Percentiles rank a stretch among this genome's conserved stretches.
Conservation (phyloP, 2,888 invertebrate genomes). For the Lagria hirta region DNA sequence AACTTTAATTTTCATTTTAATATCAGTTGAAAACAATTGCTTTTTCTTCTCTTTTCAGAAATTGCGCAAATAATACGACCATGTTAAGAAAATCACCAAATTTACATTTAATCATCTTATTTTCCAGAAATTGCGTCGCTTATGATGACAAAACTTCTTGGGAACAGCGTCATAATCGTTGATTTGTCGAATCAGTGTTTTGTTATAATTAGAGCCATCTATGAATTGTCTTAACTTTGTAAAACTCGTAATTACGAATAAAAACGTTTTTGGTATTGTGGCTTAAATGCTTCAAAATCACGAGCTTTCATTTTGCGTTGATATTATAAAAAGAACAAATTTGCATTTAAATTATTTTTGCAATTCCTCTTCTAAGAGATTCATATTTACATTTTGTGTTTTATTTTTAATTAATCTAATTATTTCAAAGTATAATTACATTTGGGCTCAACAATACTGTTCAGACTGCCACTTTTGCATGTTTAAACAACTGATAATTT, state of each 20-base stretch:
- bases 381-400: too few relatives aligned
- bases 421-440: too few relatives aligned
- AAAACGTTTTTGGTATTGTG: conserved; percentile 8
- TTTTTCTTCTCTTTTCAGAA: conserved; percentile 19
- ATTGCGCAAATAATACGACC: conserved; percentile 17
- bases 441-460: too few relatives aligned
- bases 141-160: conserved; percentile 8
- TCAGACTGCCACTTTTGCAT: too few relatives aligned
- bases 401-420: too few relatives aligned
- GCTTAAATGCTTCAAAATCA: conserved; percentile 5
- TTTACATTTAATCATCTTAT: conserved; percentile 19
- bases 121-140: conserved; percentile 15
- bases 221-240: conserved; percentile 4
- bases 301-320: conserved; percentile 2
- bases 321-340: conserved; percentile 11
- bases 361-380: too few relatives aligned
- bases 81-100: conserved; percentile 21
- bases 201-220: conserved; percentile 9
- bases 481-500: too few relatives aligned
- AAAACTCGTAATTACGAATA: conserved; percentile 9
- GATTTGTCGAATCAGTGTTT: conserved; percentile 15
- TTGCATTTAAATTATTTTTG: conserved; percentile 17
- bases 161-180: conserved; percentile 13
- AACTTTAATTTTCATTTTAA: conserved; percentile 10
- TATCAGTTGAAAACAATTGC: conserved; percentile 14